These are phyloP conservation scores for Furnarius figulus DNA, from an alignment of 2,113 vertebrate species.

Conservation along the genomic window DNA sequence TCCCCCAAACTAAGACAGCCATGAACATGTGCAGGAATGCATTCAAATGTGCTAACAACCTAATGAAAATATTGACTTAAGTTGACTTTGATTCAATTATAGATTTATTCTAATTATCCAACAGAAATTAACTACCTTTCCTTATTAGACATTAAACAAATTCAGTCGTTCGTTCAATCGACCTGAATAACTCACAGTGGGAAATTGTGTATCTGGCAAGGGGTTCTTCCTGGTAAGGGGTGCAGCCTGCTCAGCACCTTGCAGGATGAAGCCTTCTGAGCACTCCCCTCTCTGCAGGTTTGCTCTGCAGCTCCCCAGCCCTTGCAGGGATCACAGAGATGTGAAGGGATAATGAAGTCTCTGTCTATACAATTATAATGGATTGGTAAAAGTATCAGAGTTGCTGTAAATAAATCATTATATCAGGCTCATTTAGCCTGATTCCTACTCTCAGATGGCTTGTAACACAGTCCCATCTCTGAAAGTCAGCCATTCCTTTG, in stretches of 20 bases:
- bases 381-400: slow-evolving; percentile 37
- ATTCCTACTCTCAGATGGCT: slow-evolving; percentile 35
- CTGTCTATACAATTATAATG: slow-evolving; percentile 43
- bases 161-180: not conserved
- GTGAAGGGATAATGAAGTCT: slow-evolving; percentile 29
- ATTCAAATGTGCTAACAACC: not conserved
- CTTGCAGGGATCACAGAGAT: not conserved
- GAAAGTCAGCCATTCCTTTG: slow-evolving; percentile 27
- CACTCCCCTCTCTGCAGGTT: not conserved
- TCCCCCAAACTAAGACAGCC: not conserved
- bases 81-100: slow-evolving; percentile 9
- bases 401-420: slow-evolving; percentile 62
- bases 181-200: not conserved
- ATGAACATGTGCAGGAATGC: not conserved
- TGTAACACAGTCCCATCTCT: not conserved
- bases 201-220: not conserved
- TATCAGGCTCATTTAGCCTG: slow-evolving; percentile 48
- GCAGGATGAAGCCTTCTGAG: not conserved
- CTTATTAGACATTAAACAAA: slow-evolving; percentile 18
- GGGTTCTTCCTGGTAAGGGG: not conserved
- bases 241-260: not conserved
- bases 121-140: not conserved
- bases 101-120: not conserved
- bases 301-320: not conserved
- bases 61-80: slow-evolving; percentile 11